Evolutionary conservation across 2,888 invertebrate genomes (phyloP).

Genomic region (Heteromyza rotundicornis): DNA sequence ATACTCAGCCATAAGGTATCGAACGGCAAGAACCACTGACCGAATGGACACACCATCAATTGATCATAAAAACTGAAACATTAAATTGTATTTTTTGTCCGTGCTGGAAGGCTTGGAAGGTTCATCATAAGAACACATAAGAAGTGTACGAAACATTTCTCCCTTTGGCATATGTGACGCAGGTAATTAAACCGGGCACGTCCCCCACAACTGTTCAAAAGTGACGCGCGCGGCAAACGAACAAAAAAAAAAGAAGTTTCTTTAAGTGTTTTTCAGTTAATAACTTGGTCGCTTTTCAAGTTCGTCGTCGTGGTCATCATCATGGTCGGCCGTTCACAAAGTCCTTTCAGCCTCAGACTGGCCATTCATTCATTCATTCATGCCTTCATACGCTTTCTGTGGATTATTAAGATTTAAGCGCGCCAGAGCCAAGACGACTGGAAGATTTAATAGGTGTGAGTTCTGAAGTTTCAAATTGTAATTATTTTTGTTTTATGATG

Average conservation of each 20-base stretch:
- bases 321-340: too few relatives aligned
- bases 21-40: not conserved
- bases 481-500: conserved; percentile 32
- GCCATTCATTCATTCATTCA: not conserved
- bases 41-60: conserved; percentile 32
- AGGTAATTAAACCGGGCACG: conserved; percentile 12
- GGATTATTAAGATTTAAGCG: conserved; percentile 28
- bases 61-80: conserved; percentile 37
- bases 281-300: not conserved
- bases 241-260: not conserved
- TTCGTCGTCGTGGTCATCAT: too few relatives aligned
- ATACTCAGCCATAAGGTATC: too few relatives aligned
- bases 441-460: conserved; percentile 42
- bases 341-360: not conserved
- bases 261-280: conserved; percentile 9
- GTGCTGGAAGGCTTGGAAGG: not conserved
- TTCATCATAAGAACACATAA: not conserved
- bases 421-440: too few relatives aligned
- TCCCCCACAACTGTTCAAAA: conserved; percentile 1
- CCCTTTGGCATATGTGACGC: not conserved
- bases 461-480: conserved; percentile 39
- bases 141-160: not conserved
- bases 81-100: conserved; percentile 26
- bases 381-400: not conserved
- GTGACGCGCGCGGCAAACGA: not conserved